Base-by-base conservation (phyloP, 1,140 invertebrate genomes). In the Rhagoletis zephyria region DNA sequence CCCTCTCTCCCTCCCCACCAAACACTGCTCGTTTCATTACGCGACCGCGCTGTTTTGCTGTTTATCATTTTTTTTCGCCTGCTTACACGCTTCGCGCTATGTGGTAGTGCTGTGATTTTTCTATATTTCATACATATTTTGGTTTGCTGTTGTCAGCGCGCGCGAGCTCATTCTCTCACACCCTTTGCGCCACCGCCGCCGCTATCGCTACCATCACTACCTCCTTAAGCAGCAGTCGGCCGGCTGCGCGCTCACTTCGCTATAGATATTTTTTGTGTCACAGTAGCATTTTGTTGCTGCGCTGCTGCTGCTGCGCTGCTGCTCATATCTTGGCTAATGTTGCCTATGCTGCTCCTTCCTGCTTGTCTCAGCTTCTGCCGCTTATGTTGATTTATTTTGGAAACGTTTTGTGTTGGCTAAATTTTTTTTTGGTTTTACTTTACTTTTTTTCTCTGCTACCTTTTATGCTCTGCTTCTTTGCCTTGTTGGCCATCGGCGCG, bases 261-360 rank as follows among this genome's bases (percentile, higher is more conserved):
- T 42, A 0, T 77, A 2, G 70, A 14, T 51, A 30, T 56, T 81
- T 56, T 14, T 81, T 81, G 51, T 85, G 5, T 67, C 85, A 40
- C 61, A 19, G 40, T 85, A 10, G 77, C 45, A 7, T n/a, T 19
- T 85, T 30, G n/a, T 40, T 86, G 63, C 74, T 70, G 40, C 87
- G 1, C 87, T 60, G 51, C 85, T 87, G 74, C 60, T 88, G 87
- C 77, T 89, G 88, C 70, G 56, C 61, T 40, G 86, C 90, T 92
- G 90, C 89, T 90, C 90, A 64, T 85, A 85, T 88, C 85, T n/a
- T 42, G 51, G 61, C 1, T 30, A 1, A 30, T 70, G 90, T 88
- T 88, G 74, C 64, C 87, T 61, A 30, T 30, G 30, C 67, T 85
- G 89, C 89, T 90, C 89, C 87, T 87, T 85, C 19, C 56, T 10